Evolutionary conservation across 2,888 invertebrate genomes (phyloP).

Genomic region (Apamea monoglypha): DNA sequence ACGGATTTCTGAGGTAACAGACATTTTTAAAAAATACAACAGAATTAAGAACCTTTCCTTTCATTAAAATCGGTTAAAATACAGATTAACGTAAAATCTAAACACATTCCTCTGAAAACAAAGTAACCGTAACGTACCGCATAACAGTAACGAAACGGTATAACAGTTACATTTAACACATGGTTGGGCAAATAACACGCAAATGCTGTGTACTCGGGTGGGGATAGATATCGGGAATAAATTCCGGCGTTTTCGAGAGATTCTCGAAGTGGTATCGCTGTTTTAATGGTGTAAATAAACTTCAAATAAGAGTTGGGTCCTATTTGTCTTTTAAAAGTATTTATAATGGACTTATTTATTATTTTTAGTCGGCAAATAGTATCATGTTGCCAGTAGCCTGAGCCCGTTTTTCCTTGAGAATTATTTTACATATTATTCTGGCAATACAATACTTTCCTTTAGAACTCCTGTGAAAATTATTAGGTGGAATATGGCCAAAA

Average conservation of each 20-base stretch:
- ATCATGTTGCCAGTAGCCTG: neutral
- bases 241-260: neutral
- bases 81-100: neutral
- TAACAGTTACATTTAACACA: conserved; percentile 33
- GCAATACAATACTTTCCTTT: neutral
- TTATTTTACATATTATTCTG: neutral
- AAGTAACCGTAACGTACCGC: neutral
- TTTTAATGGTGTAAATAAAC: neutral
- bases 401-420: neutral
- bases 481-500: neutral
- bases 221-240: neutral
- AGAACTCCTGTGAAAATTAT: neutral
- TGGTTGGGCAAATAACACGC: neutral
- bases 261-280: neutral
- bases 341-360: neutral
- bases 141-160: neutral
- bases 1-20: too few relatives aligned
- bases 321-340: neutral
- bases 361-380: neutral
- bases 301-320: neutral
- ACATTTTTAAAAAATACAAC: too few relatives aligned
- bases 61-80: too few relatives aligned
- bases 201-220: neutral
- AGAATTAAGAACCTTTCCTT: too few relatives aligned
- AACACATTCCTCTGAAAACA: neutral